These are phyloP conservation scores for Bovichtus diacanthus DNA, from an alignment of 2,797 vertebrate species.

Conservation along the genomic window DNA sequence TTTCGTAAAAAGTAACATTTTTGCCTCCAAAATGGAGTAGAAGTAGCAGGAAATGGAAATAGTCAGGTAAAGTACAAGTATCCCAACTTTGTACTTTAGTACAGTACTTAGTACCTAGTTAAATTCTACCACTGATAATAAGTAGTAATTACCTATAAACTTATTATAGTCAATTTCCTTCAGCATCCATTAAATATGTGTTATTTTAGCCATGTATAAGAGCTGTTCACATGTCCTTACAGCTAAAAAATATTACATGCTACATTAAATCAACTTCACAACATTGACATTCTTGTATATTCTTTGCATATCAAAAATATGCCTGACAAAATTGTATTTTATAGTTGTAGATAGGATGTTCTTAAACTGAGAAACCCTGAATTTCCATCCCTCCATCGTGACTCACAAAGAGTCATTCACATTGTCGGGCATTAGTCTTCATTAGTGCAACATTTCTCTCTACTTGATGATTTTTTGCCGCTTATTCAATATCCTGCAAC, in stretches of 20 bases:
- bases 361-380: background rate
- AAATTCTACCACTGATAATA: no score
- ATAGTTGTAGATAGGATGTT: no score
- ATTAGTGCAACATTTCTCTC: conserved; percentile 13
- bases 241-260: background rate
- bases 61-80: no score
- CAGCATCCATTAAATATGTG: conserved; percentile 8
- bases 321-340: background rate
- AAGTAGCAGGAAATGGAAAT: no score
- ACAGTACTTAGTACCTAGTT: no score
- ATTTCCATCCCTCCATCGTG: background rate
- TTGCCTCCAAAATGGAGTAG: no score
- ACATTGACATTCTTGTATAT: background rate
- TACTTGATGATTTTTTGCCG: conserved; percentile 3
- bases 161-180: conserved; percentile 1
- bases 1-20: no score
- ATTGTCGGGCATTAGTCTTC: background rate
- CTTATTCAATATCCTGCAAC: conserved; percentile 25
- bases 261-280: conserved; percentile 1
- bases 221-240: background rate
- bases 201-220: background rate
- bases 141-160: background rate
- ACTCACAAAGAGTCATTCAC: background rate
- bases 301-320: background rate
- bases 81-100: no score